Evolutionary conservation across 23 tunicate genomes (phyloP), one percentile per base, ranked within the genome.

Genomic region (Halocynthia aurantium): DNA sequence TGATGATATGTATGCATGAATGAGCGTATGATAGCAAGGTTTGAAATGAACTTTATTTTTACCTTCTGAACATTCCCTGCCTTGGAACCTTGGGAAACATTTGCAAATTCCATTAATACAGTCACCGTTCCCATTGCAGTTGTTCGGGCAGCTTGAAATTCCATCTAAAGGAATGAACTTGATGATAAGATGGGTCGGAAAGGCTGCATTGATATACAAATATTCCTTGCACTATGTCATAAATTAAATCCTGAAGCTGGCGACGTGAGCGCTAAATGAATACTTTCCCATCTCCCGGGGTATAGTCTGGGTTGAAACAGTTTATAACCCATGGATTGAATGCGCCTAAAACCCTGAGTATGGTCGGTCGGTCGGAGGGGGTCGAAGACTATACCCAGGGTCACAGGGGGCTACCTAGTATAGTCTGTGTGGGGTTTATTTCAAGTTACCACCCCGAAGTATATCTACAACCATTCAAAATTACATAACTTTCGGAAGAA

Each of bases 1-100:
- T 31, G 44, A 31, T 31, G 44, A 31, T 31, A 31, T 31, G 44
- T 31, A 31, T 31, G 44, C 44, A 31, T 31, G 44, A 31, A 31
- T 31, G 44, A 31, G 1, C 44, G 4, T 4, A 31, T 31, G 63
- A 13, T 13, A 58, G 17, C 15, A 58, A 58, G 17, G 63, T n/a
- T 13, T 2, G 63, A 58, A 58, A 13, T 58, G 63, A 58, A 13
- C 9, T 65, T 65, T 15, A 10, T 20, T 20, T 62, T 11, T 52
- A 90, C 97, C 90, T 77, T 90, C 85, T 6, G 86, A 81, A 67
- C 98, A 92, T 52, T 86, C 92, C 21, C 54, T 82, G 65, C 98
- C 98, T 67, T 86, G 87, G 50, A 62, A 92, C 8, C 92, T 83
- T 53, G 86, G 82, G 53, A 83, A 92, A 67, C 98, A 92, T 12